phyloP scores from a whole-genome alignment of 2,888 invertebrate species.

The Nezara viridula region DNA sequence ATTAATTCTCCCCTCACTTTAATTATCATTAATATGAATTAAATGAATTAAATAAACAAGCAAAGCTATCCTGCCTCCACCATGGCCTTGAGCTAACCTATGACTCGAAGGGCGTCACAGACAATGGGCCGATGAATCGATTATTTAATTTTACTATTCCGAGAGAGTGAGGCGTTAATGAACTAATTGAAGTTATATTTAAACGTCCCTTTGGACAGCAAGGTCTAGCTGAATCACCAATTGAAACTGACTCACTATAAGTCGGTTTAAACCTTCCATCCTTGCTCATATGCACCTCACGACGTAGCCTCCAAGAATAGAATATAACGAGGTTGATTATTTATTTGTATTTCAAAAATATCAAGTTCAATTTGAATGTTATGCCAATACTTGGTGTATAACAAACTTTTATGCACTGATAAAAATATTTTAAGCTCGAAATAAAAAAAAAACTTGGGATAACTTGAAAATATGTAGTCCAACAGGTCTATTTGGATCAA shows the following conservation, averaged over 20 bases:
- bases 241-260: neutral
- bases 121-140: neutral
- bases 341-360: no score
- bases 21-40: no score
- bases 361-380: no score
- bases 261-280: neutral
- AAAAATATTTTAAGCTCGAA: no score
- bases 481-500: no score
- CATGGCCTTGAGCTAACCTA: neutral
- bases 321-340: neutral
- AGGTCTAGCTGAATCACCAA: neutral
- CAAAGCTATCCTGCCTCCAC: neutral
- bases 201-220: conserved; percentile 4
- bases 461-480: no score
- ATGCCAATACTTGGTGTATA: no score
- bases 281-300: neutral
- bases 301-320: neutral
- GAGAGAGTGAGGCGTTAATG: neutral
- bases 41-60: neutral
- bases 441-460: no score
- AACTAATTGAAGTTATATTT: conserved; percentile 39
- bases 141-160: conserved; percentile 26
- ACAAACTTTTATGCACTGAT: no score
- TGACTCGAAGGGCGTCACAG: neutral
- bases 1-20: no score